phyloP scores from a whole-genome alignment of 2,888 invertebrate species.

The Dynastes hyllus region DNA sequence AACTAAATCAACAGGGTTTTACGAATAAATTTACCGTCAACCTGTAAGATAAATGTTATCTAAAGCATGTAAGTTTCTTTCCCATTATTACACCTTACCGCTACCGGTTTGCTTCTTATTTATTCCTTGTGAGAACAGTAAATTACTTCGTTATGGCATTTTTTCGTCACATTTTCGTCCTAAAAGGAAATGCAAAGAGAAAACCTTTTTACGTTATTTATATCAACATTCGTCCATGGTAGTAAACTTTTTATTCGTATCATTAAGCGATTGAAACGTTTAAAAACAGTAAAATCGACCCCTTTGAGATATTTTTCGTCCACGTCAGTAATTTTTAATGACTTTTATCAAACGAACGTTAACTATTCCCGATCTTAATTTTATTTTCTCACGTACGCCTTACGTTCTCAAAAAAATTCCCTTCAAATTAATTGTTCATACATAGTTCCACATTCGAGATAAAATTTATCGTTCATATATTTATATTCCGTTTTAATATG shows the following conservation, averaged over 20 bases:
- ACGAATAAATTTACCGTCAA: too few species aligned
- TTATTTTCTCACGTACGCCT: constrained; percentile 45
- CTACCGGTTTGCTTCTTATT: constrained; percentile 2
- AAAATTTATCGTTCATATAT: constrained; percentile 35
- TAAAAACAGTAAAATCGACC: constrained; percentile 35
- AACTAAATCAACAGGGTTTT: too few species aligned
- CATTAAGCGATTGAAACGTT: constrained; percentile 45
- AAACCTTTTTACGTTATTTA: constrained; percentile 39
- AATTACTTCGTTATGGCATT: constrained; percentile 15
- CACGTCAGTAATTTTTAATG: constrained; percentile 34
- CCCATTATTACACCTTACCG: constrained; percentile 9
- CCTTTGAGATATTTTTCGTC: constrained; percentile 31
- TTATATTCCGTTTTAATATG: constrained; percentile 21
- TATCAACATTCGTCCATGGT: constrained; percentile 37
- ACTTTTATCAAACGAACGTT: constrained; percentile 41
- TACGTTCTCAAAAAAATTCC: constrained; percentile 30
- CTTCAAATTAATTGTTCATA: constrained; percentile 37
- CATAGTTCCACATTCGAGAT: constrained; percentile 22
- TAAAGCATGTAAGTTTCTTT: neutral
- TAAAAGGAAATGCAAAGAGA: constrained; percentile 27
- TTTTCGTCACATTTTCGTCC: constrained; percentile 22
- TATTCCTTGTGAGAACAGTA: neutral
- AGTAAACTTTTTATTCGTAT: constrained; percentile 44
- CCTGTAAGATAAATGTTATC: too few species aligned
- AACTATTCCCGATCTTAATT: constrained; percentile 28